Conservation (phyloP, 2,888 invertebrate genomes). For the Synanthedon formicaeformis region DNA sequence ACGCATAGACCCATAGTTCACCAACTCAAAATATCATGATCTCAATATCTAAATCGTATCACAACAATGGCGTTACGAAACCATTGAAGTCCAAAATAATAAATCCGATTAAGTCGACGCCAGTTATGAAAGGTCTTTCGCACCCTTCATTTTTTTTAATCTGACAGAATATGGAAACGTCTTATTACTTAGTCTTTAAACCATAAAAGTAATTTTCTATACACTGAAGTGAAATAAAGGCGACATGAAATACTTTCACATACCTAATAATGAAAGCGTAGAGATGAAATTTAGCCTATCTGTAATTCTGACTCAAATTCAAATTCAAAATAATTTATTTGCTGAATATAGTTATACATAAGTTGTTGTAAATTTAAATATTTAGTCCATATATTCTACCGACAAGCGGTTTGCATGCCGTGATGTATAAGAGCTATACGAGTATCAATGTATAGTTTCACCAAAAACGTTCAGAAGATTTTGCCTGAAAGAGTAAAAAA, state of each 20-base stretch:
- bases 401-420: no score
- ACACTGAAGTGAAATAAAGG: neutral
- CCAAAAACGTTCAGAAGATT: no score
- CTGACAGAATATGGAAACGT: neutral
- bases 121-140: neutral
- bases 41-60: conserved; percentile 5
- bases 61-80: conserved; percentile 10
- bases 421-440: no score
- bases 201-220: neutral
- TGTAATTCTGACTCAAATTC: no score
- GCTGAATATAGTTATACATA: no score
- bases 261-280: neutral
- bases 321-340: no score
- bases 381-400: no score
- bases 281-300: neutral
- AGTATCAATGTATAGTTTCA: no score
- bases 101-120: conserved; percentile 13
- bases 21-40: conserved; percentile 4
- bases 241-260: neutral
- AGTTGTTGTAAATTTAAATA: no score
- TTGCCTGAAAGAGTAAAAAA: no score
- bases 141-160: neutral
- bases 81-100: conserved; percentile 2
- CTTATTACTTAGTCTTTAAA: neutral
- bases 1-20: neutral